Evolutionary conservation across 1,140 invertebrate genomes (phyloP), one percentile per base, ranked within the genome.

Genomic region (Conopomorpha cramerella): DNA sequence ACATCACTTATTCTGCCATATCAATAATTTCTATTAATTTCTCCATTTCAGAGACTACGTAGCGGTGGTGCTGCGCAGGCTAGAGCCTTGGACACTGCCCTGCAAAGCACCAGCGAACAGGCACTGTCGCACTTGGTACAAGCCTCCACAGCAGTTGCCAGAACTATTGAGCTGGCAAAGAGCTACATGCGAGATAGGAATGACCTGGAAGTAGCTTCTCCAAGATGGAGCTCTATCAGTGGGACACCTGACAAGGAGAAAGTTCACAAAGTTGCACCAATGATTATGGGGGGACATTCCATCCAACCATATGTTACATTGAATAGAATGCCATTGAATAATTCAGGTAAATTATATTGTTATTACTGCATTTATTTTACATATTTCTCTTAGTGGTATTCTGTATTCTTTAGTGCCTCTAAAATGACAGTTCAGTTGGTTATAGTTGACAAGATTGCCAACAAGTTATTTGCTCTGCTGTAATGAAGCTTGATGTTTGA

Each of bases 291-390:
- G 8, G 64, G 70, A 2, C 54, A 51, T 28, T 56, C 57, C 1
- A 57, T 68, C 23, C 68, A 74, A 32, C 68, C 68, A 1, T 62
- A 71, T 6, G 68, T 74, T 1, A 51, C 63, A 6, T 42, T 73
- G 6, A 65, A 53, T 16, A 52, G 68, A 26, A 57, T 53, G 11
- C 30, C 59, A 8, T 35, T 62, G 0, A 51, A 55, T 16, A 27
- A 27, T 15, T 27, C 23, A 34, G 13, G 15, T 38, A 34, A n/a
- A 30, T 26, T 34, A 12, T 27, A 34, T 2, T 11, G 15, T 11
- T 36, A 30, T 36, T 36, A 10, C 29, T 26, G n/a, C 28, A 26
- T 13, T 1, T 30, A 12, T 12, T 30, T 14, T 25, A 31, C 16
- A 30, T 30, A 17, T 38, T 29, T 36, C 19, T 25, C 2, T 40